These are phyloP conservation scores for Potamarius usumacintae DNA, from an alignment of 2,113 vertebrate species.

Conservation along the genomic window DNA sequence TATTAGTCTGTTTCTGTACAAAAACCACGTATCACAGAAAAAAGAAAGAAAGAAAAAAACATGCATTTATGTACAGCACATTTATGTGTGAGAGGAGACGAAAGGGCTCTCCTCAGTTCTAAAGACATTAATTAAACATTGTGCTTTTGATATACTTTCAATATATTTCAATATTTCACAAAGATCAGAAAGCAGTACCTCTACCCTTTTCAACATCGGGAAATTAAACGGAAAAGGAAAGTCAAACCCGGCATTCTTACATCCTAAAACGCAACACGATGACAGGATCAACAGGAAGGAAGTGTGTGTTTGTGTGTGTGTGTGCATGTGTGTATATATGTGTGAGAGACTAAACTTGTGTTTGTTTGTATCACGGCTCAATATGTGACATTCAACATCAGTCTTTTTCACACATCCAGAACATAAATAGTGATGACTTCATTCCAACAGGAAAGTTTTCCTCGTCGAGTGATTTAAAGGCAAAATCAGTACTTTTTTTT, in stretches of 20 bases:
- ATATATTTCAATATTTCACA: conserved; percentile 79
- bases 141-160: conserved; percentile 81
- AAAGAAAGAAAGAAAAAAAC: conserved; percentile 56
- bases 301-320: conserved; percentile 34
- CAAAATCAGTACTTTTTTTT: not conserved
- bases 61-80: conserved; percentile 80
- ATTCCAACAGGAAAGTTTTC: not conserved
- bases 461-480: not conserved
- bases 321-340: conserved; percentile 43
- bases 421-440: conserved; percentile 31
- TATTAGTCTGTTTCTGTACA: conserved; percentile 82
- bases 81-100: conserved; percentile 61
- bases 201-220: conserved; percentile 66
- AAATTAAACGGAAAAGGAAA: conserved; percentile 37
- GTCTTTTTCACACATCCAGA: not conserved
- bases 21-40: conserved; percentile 77
- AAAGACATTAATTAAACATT: conserved; percentile 79
- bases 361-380: conserved; percentile 36
- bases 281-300: conserved; percentile 45
- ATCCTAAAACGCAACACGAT: conserved; percentile 51
- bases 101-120: conserved; percentile 51
- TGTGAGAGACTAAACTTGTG: conserved; percentile 5
- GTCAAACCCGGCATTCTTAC: conserved; percentile 58
- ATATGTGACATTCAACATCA: conserved; percentile 22
- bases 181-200: conserved; percentile 68